Evolutionary conservation across 1,140 invertebrate species (phyloP).

Genomic region (Rhyzopertha dominica): DNA sequence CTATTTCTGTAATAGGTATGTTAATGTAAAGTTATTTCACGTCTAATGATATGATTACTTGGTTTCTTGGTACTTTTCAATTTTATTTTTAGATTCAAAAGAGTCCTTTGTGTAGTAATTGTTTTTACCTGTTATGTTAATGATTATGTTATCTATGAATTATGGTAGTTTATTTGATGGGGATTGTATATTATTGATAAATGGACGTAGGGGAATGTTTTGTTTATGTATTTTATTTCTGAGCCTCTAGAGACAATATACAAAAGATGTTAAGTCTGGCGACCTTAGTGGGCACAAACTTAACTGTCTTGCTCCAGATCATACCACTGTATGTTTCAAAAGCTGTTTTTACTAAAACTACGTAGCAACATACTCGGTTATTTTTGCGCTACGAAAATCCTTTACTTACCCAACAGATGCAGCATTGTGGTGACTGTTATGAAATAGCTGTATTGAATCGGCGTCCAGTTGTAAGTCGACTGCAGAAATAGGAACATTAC

Average conservation of each 20-base stretch:
- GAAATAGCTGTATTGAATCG: constrained; percentile 33
- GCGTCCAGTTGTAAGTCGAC: constrained; percentile 29
- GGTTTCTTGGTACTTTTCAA: no score
- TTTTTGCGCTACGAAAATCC: not conserved
- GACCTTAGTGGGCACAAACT: not conserved
- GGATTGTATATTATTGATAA: no score
- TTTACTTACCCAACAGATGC: constrained; percentile 39
- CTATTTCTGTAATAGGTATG: no score
- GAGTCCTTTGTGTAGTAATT: not conserved
- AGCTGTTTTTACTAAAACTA: no score
- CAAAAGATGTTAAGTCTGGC: not conserved
- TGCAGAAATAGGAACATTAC: constrained; percentile 31
- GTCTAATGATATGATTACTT: no score
- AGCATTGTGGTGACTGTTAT: constrained; percentile 30
- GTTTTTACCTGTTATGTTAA: no score
- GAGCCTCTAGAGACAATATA: not conserved
- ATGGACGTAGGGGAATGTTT: no score
- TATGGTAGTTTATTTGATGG: no score
- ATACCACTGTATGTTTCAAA: no score
- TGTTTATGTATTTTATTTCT: not conserved
- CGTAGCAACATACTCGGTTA: not conserved
- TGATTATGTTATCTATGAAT: no score
- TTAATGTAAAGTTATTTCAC: no score
- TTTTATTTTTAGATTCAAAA: no score
- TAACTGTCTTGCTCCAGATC: not conserved